Conservation (phyloP, 2,113 vertebrate genomes). For the Microtus montanus region DNA sequence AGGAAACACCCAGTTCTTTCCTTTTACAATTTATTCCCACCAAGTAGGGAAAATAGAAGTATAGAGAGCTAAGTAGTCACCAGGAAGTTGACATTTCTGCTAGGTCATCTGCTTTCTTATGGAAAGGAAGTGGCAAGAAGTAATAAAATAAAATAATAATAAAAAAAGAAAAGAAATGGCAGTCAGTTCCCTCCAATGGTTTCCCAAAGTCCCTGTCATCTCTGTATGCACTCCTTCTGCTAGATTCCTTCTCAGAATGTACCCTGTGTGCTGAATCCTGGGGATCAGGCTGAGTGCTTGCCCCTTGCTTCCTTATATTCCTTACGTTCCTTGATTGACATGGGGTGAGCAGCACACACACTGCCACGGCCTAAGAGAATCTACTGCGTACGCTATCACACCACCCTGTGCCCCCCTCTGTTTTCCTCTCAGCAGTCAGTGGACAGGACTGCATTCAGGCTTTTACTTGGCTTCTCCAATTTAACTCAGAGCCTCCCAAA, state of each 20-base stretch:
- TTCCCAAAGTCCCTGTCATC: neutral
- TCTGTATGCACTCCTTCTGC: neutral
- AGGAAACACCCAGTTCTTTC: conserved; percentile 1
- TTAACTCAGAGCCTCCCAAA: neutral
- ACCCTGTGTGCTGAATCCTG: neutral
- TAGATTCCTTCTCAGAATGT: neutral
- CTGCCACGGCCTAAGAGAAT: conserved; percentile 48
- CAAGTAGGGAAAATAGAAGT: neutral
- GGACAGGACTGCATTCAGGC: neutral
- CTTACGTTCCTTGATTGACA: neutral
- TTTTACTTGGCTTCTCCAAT: neutral
- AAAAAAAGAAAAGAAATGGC: too few species aligned
- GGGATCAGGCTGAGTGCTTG: neutral
- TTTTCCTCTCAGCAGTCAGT: conserved; percentile 4
- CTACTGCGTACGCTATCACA: neutral
- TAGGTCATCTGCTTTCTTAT: neutral
- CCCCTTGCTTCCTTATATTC: neutral
- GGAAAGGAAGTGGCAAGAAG: neutral
- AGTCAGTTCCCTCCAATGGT: neutral
- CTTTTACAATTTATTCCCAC: neutral
- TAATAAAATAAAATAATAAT: too few species aligned
- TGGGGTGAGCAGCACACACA: neutral
- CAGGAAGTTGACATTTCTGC: neutral
- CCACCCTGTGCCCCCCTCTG: neutral
- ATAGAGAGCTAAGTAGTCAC: neutral